Percentiles rank a stretch among this genome's conserved stretches.
Evolutionary conservation across 2,888 invertebrate species (phyloP).

Genomic region (Epiblema foenella): DNA sequence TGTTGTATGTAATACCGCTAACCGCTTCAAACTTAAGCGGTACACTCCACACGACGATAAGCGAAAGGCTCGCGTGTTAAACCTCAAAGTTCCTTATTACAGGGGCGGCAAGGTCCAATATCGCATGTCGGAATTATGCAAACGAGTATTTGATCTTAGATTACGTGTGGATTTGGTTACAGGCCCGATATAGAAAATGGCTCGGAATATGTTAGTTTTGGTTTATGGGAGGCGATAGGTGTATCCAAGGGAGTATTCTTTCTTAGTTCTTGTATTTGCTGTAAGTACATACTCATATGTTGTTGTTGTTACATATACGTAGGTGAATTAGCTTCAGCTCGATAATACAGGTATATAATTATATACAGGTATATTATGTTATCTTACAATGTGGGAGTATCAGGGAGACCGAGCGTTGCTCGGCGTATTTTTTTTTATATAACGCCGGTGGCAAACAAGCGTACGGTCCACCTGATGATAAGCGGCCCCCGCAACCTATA

Average conservation of each 20-base stretch:
- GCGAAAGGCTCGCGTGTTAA: conserved; percentile 37
- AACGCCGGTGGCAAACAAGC: too few relatives aligned
- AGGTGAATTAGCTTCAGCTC: too few relatives aligned
- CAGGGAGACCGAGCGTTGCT: too few relatives aligned
- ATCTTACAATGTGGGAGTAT: too few relatives aligned
- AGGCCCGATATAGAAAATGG: conserved; percentile 28
- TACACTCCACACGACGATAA: conserved; percentile 12
- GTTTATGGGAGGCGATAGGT: conserved; percentile 8
- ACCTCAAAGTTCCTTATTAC: conserved; percentile 29
- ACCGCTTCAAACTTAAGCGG: conserved; percentile 1
- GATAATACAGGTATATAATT: too few relatives aligned
- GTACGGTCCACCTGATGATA: too few relatives aligned
- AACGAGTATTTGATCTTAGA: conserved; percentile 44
- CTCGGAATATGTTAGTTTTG: conserved; percentile 29
- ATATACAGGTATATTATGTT: too few relatives aligned
- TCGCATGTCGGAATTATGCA: conserved; percentile 36
- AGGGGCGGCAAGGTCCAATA: conserved; percentile 24
- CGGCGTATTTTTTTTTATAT: too few relatives aligned
- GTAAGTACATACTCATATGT: too few relatives aligned
- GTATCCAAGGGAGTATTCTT: background rate
- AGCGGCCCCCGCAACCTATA: too few relatives aligned
- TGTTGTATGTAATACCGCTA: too few relatives aligned
- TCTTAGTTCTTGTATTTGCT: background rate
- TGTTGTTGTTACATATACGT: too few relatives aligned
- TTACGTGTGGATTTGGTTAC: conserved; percentile 42